Evolutionary conservation across 2,113 vertebrate genomes (phyloP), one percentile per base, ranked within the genome.

Genomic region (Trogon surrucura): DNA sequence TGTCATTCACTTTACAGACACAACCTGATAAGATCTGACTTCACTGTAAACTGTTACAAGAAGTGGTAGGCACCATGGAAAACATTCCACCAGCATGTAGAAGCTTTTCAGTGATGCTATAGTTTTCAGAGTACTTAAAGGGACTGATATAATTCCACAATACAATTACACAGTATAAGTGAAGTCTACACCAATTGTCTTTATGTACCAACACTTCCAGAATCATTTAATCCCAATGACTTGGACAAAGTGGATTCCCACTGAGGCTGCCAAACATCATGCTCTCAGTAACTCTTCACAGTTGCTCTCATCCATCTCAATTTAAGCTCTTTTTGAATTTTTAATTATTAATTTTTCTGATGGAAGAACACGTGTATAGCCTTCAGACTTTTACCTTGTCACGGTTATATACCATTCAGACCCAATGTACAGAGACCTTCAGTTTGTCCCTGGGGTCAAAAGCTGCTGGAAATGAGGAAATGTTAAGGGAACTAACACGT

Each of bases 381-480:
- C 57, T 66, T 77, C 62, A 34, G 32, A 48, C 9, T 74, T 84
- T n/a, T 47, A 78, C n/a, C 50, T 91, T 62, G 7, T 53, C 54
- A 45, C 12, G 11, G 7, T 38, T 77, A 15, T 38, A 41, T 60
- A 57, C 48, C 53, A 58, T 57, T 69, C 44, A 84, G 47, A 78
- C 77, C 48, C 48, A 77, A 80, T 0, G 1, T 45, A 47, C 64
- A 85, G 57, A 79, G 80, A 30, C 18, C n/a, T 79, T 69, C 7
- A 21, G 41, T 54, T 81, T 69, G 36, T 72, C 77, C 34, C 70
- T 53, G 41, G 22, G n/a, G 53, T 81, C 45, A 61, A 75, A 95
- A 86, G 58, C 74, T 92, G 54, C 38, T 96, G 92, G 77, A 91
- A 96, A 87, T 34, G 25, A 84, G 73, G 69, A 95, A 95, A 94